phyloP scores from a whole-genome alignment of 2,888 invertebrate genomes.

The Trichogramma evanescens region DNA sequence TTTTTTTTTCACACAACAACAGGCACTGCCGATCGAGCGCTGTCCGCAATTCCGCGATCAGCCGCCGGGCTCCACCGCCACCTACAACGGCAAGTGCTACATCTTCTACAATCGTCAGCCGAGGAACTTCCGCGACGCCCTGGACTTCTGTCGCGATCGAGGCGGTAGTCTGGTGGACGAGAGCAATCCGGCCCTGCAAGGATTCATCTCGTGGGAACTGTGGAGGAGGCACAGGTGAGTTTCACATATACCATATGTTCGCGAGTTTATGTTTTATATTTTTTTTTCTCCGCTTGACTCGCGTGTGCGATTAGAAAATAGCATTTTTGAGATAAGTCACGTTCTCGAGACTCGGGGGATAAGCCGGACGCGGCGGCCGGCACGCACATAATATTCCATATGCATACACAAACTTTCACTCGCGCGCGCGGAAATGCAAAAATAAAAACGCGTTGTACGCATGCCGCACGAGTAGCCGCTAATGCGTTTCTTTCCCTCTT shows the following conservation, averaged over 20 bases:
- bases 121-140: constrained; percentile 69
- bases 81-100: constrained; percentile 92
- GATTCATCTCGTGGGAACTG: constrained; percentile 90
- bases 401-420: background rate
- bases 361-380: too few relatives aligned
- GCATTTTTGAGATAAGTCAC: background rate
- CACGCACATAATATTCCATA: background rate
- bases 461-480: too few relatives aligned
- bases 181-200: constrained; percentile 87
- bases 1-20: constrained; percentile 29
- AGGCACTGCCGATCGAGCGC: constrained; percentile 82
- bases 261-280: too few relatives aligned
- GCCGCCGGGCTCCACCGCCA: constrained; percentile 85
- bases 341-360: too few relatives aligned
- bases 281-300: too few relatives aligned
- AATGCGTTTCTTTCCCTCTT: background rate
- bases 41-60: constrained; percentile 90
- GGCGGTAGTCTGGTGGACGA: constrained; percentile 85
- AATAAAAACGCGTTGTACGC: too few relatives aligned
- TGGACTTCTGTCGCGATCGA: constrained; percentile 71
- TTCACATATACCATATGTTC: background rate
- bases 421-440: too few relatives aligned
- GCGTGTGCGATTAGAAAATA: background rate
- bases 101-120: constrained; percentile 88
- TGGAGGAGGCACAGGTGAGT: constrained; percentile 77